Base-by-base conservation (phyloP, 2,797 vertebrate species). In the Darevskia nairensis region DNA sequence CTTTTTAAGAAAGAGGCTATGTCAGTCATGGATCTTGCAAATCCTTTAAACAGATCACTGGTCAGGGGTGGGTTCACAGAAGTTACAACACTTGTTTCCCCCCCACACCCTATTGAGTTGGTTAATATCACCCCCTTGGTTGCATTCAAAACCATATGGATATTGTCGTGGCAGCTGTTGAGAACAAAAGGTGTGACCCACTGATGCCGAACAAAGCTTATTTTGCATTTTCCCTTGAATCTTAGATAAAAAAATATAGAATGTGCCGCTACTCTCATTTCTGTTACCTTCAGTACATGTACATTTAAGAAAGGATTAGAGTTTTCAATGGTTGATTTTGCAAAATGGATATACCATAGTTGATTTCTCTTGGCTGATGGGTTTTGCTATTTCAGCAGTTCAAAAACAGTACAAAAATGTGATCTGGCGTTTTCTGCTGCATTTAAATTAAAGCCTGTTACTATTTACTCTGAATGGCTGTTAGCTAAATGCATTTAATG, bases 401-500 rank as follows among this genome's bases (percentile, higher is more conserved):
- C 68, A 84, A 39, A 75, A 85, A 92, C 91, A 89, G 46, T 89
- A 86, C 88, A 86, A 69, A 72, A 90, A 78, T 83, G 82, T 2
- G 89, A 89, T 84, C 81, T 44, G 84, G 83, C n/a, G 69, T 81
- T 91, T 27, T 91, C 5, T 92, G 80, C 71, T 89, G 35, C 75
- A 72, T 93, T 44, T 88, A 92, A 82, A 84, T 89, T 44, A 93
- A 81, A 59, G 86, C 84, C 82, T 92, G 32, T 90, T 92, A 91
- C 93, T 93, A 87, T 93, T 95, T 93, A 89, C 10, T 89, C 79
- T 15, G 83, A 92, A 82, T 81, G 61, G 23, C 59, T 86, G 29
- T 87, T 94, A 91, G 21, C 80, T 92, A 89, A 92, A 81, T 85
- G 29, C 21, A 84, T 82, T 87, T 91, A 89, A 89, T 55, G 79